Evolutionary conservation across 2,113 vertebrate species (phyloP).

Genomic region (Phodopus roborovskii): DNA sequence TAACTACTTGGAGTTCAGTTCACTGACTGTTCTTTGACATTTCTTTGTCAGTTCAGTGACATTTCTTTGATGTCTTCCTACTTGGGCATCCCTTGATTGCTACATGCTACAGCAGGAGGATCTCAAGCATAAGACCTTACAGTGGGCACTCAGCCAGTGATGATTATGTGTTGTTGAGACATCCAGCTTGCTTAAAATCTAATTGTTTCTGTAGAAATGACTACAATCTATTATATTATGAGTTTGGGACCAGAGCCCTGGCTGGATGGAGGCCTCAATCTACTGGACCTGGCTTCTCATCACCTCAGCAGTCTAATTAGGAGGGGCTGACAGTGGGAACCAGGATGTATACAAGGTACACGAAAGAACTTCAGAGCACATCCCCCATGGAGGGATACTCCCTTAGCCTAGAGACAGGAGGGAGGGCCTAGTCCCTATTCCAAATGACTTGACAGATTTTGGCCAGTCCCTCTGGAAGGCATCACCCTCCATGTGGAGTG

Average conservation of each 20-base stretch:
- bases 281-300: too few relatives aligned
- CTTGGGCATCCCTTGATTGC: not conserved
- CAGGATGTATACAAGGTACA: too few relatives aligned
- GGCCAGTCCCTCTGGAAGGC: too few relatives aligned
- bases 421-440: too few relatives aligned
- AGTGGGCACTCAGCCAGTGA: not conserved
- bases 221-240: not conserved
- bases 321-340: not conserved
- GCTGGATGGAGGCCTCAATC: too few relatives aligned
- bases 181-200: not conserved
- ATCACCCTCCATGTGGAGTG: too few relatives aligned
- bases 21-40: too few relatives aligned
- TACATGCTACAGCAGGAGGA: not conserved
- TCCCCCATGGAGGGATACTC: too few relatives aligned
- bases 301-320: not conserved
- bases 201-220: not conserved
- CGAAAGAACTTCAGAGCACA: too few relatives aligned
- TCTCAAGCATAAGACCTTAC: rapidly evolving
- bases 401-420: too few relatives aligned
- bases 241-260: not conserved
- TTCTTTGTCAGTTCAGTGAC: too few relatives aligned
- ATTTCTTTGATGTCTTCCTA: not conserved
- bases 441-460: too few relatives aligned
- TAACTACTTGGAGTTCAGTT: not conserved
- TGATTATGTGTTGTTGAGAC: not conserved